These are phyloP conservation scores for Muschampia plurimacula DNA, from an alignment of 2,888 invertebrate genomes.

Conservation along the genomic window DNA sequence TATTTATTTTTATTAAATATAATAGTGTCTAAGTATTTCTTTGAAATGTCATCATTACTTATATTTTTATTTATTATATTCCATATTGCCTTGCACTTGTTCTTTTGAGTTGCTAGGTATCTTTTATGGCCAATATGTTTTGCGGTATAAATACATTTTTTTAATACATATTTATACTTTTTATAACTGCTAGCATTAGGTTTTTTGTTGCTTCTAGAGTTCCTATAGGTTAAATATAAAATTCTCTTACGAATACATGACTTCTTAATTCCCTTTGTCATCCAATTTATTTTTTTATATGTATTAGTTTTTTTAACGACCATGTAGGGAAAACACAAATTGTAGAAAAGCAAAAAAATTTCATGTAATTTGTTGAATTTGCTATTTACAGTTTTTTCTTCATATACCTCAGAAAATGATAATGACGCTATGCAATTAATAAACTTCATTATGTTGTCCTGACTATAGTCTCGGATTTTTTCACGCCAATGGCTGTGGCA, in stretches of 20 bases:
- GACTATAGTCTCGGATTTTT: not conserved
- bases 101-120: not conserved
- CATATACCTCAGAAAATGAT: not conserved
- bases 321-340: not conserved
- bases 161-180: not conserved
- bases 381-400: not conserved
- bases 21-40: not conserved
- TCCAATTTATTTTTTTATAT: not conserved
- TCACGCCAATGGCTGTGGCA: not conserved
- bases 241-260: not conserved
- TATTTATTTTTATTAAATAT: not conserved
- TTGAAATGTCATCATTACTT: not conserved
- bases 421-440: not conserved
- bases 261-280: not conserved
- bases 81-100: conserved; percentile 4
- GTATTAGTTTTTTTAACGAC: not conserved
- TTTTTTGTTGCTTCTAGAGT: not conserved
- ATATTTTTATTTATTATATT: not conserved
- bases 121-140: not conserved
- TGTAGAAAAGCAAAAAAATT: not conserved
- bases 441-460: not conserved
- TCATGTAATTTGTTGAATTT: not conserved
- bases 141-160: not conserved
- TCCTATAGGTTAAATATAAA: not conserved
- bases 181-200: not conserved